These are phyloP conservation scores for Notiomystis cincta DNA, from an alignment of 2,113 vertebrate genomes.

Conservation along the genomic window DNA sequence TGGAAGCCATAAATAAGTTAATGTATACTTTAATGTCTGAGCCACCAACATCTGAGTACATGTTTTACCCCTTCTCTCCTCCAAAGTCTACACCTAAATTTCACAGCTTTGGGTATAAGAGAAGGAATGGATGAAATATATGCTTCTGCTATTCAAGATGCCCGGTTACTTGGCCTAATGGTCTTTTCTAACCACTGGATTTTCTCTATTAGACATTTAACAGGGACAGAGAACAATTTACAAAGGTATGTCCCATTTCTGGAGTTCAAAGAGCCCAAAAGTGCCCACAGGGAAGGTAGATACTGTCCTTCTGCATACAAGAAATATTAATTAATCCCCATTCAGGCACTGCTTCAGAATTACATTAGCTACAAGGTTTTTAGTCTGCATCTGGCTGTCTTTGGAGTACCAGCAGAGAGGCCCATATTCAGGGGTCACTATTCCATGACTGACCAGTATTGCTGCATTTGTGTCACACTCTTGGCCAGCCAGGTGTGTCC, in stretches of 20 bases:
- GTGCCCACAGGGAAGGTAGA: neutral
- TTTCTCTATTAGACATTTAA: neutral
- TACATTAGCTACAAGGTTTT: neutral
- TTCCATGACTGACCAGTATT: neutral
- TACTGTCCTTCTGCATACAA: neutral
- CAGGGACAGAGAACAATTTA: neutral
- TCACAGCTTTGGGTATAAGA: neutral
- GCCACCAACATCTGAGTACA: neutral
- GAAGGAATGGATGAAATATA: neutral
- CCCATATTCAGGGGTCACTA: neutral
- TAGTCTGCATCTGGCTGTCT: neutral
- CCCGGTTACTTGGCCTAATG: neutral
- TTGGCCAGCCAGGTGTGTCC: neutral
- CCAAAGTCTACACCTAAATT: neutral
- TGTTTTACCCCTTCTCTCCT: accelerated
- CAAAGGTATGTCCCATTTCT: neutral
- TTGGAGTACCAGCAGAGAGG: neutral
- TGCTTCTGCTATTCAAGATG: neutral
- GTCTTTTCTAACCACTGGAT: neutral
- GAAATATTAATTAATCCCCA: neutral
- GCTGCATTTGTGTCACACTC: neutral
- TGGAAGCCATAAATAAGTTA: neutral
- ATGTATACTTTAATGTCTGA: neutral
- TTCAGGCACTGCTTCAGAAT: neutral
- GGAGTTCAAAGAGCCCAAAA: neutral